Percentiles rank a stretch among this genome's conserved stretches.
Evolutionary conservation across 64 coral and sea anemone species (phyloP).

Genomic region (Acropora tenuis): DNA sequence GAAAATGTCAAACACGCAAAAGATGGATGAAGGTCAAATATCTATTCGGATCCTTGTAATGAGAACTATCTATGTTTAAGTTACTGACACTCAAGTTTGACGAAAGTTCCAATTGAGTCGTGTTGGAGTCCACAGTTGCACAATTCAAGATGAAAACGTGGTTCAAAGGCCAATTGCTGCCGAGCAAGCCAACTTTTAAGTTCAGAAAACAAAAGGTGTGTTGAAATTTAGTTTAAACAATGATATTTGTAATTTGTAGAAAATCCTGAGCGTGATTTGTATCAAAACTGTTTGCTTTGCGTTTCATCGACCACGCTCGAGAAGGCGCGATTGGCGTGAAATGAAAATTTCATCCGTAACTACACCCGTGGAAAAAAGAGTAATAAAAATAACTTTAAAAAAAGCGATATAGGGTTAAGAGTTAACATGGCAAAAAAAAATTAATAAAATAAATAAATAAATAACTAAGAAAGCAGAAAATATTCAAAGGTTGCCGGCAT

Average conservation of each 20-base stretch:
- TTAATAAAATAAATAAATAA: no score
- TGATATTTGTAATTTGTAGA: background rate
- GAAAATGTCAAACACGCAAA: constrained; percentile 7
- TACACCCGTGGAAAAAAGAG: background rate
- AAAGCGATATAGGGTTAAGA: no score
- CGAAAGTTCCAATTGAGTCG: background rate
- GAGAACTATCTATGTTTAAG: background rate
- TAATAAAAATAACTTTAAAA: no score
- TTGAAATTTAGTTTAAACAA: background rate
- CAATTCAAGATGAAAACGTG: constrained; percentile 27
- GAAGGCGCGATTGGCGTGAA: background rate
- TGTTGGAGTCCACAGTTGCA: background rate
- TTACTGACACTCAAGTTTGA: background rate
- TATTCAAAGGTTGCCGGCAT: background rate
- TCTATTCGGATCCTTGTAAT: background rate
- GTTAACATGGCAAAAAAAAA: no score
- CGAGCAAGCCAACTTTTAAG: constrained; percentile 26
- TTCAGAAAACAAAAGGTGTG: constrained; percentile 13
- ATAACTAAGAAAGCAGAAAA: no score
- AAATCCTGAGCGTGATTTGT: background rate
- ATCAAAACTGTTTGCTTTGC: background rate
- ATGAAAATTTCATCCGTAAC: no score
- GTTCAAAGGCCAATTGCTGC: constrained; percentile 22
- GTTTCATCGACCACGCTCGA: background rate
- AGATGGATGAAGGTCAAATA: background rate